Percentiles rank a stretch among this genome's conserved stretches.
These are phyloP conservation scores for Lepidurus packardi DNA, from an alignment of 1,140 invertebrate genomes.

Conservation along the genomic window DNA sequence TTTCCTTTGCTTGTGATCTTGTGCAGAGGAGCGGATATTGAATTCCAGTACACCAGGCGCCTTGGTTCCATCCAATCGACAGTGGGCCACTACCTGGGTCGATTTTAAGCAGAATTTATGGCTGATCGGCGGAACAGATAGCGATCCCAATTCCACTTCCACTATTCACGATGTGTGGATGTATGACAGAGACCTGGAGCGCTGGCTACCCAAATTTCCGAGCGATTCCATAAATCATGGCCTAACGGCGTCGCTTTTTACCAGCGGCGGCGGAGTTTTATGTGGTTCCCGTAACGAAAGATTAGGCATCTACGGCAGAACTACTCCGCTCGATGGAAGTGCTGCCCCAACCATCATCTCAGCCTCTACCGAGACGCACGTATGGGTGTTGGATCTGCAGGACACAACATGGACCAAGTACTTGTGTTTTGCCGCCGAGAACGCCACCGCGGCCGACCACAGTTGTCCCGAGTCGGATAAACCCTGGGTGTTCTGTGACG, in stretches of 20 bases:
- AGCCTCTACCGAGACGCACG: not conserved
- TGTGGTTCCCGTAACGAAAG: not conserved
- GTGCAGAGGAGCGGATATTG: not conserved
- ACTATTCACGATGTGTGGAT: slow-evolving; percentile 2
- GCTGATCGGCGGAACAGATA: not conserved
- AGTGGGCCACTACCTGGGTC: not conserved
- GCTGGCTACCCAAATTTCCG: slow-evolving; percentile 3
- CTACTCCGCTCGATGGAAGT: not conserved
- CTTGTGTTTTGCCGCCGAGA: not conserved
- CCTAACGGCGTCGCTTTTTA: not conserved
- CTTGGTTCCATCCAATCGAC: not conserved
- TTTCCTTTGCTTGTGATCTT: not conserved
- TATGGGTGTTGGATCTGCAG: slow-evolving; percentile 3
- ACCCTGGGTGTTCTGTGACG: not conserved
- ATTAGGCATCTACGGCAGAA: slow-evolving; percentile 3
- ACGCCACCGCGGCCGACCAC: not conserved
- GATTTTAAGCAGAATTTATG: not conserved
- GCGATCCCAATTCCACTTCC: not conserved
- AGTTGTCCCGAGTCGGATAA: not conserved
- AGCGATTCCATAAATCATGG: not conserved
- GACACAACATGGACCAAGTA: not conserved
- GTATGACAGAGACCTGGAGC: not conserved
- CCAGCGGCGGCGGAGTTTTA: not conserved
- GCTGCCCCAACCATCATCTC: not conserved
- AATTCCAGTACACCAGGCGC: not conserved